Conservation (phyloP, 2,113 vertebrate species). For the Melanostigma gelatinosum region DNA sequence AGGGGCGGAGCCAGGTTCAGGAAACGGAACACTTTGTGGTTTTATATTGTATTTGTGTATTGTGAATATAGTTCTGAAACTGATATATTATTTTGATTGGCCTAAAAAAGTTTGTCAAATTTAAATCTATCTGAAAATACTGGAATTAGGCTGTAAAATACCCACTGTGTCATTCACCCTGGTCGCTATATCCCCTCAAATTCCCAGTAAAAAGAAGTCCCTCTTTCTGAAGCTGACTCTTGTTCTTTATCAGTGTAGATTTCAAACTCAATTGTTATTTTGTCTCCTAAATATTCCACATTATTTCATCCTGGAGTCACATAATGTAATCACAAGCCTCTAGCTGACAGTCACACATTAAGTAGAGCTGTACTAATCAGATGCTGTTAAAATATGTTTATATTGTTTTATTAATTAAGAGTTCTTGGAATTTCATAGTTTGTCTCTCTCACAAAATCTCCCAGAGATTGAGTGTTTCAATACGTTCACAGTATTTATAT, state of each 20-base stretch:
- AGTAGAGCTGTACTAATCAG: too few relatives aligned
- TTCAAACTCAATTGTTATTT: background rate
- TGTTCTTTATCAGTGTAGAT: background rate
- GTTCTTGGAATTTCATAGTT: too few relatives aligned
- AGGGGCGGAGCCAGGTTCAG: too few relatives aligned
- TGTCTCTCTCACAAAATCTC: too few relatives aligned
- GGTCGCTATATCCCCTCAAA: background rate
- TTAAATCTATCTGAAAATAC: background rate
- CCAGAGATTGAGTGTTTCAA: too few relatives aligned
- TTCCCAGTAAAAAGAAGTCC: background rate
- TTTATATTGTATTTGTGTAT: background rate
- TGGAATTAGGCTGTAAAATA: background rate
- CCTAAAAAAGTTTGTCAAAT: background rate
- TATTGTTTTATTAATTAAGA: too few relatives aligned
- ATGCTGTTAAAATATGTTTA: too few relatives aligned
- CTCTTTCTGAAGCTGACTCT: background rate
- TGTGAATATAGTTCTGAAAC: background rate
- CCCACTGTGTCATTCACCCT: too few relatives aligned
- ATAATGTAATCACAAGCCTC: background rate
- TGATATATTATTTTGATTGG: background rate
- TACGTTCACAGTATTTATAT: background rate
- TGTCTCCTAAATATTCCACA: background rate
- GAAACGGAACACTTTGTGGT: background rate
- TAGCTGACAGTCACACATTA: background rate
- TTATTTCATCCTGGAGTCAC: background rate